Base-by-base conservation (phyloP, 35 echinoderm and acorn worm genomes). In the Apostichopus californicus region DNA sequence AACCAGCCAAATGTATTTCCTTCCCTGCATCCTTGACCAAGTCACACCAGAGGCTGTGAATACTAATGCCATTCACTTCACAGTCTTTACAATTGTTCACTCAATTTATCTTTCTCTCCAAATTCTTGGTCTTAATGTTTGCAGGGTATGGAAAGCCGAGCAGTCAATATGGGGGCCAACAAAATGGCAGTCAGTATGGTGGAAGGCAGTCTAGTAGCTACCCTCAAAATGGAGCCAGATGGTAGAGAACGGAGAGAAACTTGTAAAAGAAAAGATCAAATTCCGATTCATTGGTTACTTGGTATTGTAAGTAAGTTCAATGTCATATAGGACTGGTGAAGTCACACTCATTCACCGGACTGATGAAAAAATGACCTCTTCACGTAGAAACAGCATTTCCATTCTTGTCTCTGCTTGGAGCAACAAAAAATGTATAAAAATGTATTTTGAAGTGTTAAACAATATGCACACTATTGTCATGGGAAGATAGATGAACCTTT, bases 51-150 rank as follows among this genome's bases (percentile, higher is more conserved):
- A 54, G 22, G 9, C 78, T 81, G 78, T 81, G 78, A 54, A 81
- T 81, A 8, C 58, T 4, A 81, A 53, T 21, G 14, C 18, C 81
- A 46, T 54, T 23, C 52, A 85, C 14, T 60, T 85, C 56, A 58
- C 81, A 58, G 81, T 54, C 78, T 12, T 10, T 55, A 20, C 25
- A 81, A 61, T 75, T n/a, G 3, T n/a, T 75, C 71, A 75, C 64
- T n/a, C 18, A 3, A 17, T 80, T 12, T 80, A 65, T 87, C 21
- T 89, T 57, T 25, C 0, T 57, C 57, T 73, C 86, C 61, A 89
- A 89, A 89, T 89, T 89, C 86, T 89, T 89, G 86, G 86, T 89
- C 81, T 89, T 89, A 73, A 68, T 89, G 17, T 89, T 64, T 89
- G 86, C 86, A 89, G 86, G 86, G 64, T 89, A 65, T 72, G 64